phyloP scores from a whole-genome alignment of 2,797 vertebrate species.

The Sebastes kiyomatsui region DNA sequence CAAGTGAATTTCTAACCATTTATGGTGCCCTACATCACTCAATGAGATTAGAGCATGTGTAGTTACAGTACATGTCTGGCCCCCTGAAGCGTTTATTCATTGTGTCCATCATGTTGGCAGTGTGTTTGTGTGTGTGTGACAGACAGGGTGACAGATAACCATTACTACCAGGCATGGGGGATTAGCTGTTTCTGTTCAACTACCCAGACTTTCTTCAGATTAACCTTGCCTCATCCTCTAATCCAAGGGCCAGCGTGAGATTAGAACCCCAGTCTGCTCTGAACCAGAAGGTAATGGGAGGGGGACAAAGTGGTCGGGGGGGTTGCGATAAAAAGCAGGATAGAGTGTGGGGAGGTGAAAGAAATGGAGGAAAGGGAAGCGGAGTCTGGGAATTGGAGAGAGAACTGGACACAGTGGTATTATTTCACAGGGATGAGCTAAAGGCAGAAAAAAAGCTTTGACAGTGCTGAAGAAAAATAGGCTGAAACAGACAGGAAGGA shows the following conservation, averaged over 20 bases:
- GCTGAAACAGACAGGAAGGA: background rate
- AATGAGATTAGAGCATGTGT: slow-evolving; percentile 23
- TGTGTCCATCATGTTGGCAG: background rate
- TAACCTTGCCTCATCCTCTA: slow-evolving; percentile 62
- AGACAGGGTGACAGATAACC: slow-evolving; percentile 38
- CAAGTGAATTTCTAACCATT: background rate
- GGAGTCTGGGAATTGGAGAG: background rate
- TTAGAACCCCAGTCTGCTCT: slow-evolving; percentile 48
- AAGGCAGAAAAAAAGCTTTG: background rate
- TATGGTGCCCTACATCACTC: background rate
- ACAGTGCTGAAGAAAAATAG: background rate
- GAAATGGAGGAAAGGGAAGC: background rate
- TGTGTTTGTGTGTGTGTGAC: background rate
- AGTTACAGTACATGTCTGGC: background rate
- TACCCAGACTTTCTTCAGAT: slow-evolving; percentile 68
- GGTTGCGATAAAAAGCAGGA: background rate
- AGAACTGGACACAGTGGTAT: background rate
- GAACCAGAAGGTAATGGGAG: background rate
- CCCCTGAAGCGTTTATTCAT: background rate
- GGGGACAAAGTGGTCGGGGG: background rate
- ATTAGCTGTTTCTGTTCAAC: slow-evolving; percentile 56
- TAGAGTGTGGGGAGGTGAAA: background rate
- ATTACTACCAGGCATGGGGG: slow-evolving; percentile 28
- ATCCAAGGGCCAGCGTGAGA: slow-evolving; percentile 48
- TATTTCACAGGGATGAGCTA: background rate